Evolutionary conservation across 92 coral and sea anemone species (phyloP), one percentile per base, ranked within the genome.

Genomic region (Scolanthus callimorphus): DNA sequence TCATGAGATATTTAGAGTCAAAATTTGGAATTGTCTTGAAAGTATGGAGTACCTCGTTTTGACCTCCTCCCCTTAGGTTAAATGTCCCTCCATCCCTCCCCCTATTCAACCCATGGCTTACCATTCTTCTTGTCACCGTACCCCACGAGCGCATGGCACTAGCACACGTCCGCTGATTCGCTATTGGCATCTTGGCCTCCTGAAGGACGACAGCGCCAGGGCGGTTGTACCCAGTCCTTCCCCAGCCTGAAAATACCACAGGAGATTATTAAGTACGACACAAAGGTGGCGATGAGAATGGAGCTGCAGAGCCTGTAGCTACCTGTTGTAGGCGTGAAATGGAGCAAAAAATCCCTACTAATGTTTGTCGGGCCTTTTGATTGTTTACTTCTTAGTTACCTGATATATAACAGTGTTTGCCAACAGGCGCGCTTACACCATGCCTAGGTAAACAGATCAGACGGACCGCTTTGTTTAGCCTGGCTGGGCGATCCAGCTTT

Each of bases 151-250:
- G 51, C 92, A 85, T 85, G 12, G 69, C 55, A 25, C 29, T 22
- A 4, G 58, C 62, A 50, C 92, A 85, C 59, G 59, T 79, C 55
- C 56, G 37, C 29, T 74, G 78, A 9, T 51, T 39, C 44, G 64
- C 85, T 2, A 72, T 69, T 1, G 92, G 92, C 46, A 85, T 74
- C 67, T 67, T 73, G 50, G 92, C 92, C 61, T 85, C 86, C 62
- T 80, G 92, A n/a, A 85, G 77, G 20, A 85, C 80, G 0, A 56
- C 13, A 4, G 92, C 86, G 34, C 92, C 92, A n/a, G 92, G 92
- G 11, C 80, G 55, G 53, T 63, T 79, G 51, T 65, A 71, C 11
- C 86, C 86, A n/a, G 83, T 85, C 31, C 92, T 63, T 29, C 92
- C 92, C 92, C 92, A 85, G 15, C 92, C 92, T 85, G 43, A 34